Base-by-base conservation (phyloP, 2,888 invertebrate genomes). In the Cetonia aurata region DNA sequence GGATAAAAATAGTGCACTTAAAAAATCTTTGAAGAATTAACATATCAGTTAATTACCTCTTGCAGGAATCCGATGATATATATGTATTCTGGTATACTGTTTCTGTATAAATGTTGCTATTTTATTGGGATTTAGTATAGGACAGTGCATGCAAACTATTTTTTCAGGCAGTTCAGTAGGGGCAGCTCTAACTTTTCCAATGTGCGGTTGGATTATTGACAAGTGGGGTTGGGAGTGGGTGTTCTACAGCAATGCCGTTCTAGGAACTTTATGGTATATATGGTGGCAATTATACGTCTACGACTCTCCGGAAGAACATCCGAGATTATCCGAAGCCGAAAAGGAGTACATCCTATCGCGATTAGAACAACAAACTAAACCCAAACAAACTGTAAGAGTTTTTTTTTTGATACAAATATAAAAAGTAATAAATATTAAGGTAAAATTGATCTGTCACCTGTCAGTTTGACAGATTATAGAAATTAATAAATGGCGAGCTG, bases 141-240 rank as follows among this genome's bases (percentile, higher is more conserved):
- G 25, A 25, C 4, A 25, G 25, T 25, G 4, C 25, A 25, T 4
- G 4, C 25, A 10, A 1, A 44, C 2, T 6, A 13, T 6, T 44
- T 44, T 80, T 80, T 60, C 74, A 88, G 88, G 88, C 71, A 90
- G 91, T 79, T 91, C 91, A 0, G 86, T 91, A 0, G 91, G 91
- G 8, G 88, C 89, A 17, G 91, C 90, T 0, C 73, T 91, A 13
- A 91, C 92, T 8, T 91, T 91, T 81, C 91, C 92, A 0, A 82
- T 93, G 69, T 92, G 92, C 74, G 92, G 92, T 1, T 86, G 88
- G 71, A 86, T 93, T 9, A 90, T 90, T 65, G 87, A 88, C 71
- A 83, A 84, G 77, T 88, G 87, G 69, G 90, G 91, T 1, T 94
- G 93, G 93, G 90, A 91, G 76, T 87, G 89, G 74, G 91, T 91